Evolutionary conservation across 2,113 vertebrate genomes (phyloP).

Genomic region (Cairina moschata): DNA sequence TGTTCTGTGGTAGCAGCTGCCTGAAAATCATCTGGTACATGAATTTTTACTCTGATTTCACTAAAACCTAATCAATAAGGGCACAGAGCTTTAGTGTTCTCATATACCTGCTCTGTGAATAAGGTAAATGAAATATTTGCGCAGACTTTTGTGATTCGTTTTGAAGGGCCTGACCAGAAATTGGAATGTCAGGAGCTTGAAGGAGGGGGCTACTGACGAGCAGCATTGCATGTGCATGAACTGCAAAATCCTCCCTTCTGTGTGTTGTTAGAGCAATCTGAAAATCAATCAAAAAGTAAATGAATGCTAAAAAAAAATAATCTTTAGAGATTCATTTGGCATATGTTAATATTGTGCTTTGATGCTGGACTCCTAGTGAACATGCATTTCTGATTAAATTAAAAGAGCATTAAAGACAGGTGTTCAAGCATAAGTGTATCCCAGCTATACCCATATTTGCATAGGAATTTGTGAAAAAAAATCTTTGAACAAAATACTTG

Average conservation of each 20-base stretch:
- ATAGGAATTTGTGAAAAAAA: background rate
- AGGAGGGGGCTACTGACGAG: background rate
- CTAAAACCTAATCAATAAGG: conserved; percentile 52
- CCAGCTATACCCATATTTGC: background rate
- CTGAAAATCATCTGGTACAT: conserved; percentile 45
- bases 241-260: background rate
- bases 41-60: conserved; percentile 55
- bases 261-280: background rate
- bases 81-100: background rate
- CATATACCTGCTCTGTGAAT: background rate
- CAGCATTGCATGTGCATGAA: background rate
- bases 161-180: background rate
- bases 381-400: background rate
- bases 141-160: background rate
- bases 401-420: background rate
- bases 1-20: background rate
- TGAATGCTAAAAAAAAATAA: background rate
- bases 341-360: background rate
- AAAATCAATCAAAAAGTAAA: background rate
- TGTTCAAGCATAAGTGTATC: background rate
- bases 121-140: conserved; percentile 38
- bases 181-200: background rate
- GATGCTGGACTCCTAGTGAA: background rate
- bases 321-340: background rate
- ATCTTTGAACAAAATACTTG: background rate